Percentiles rank a stretch among this genome's conserved stretches.
phyloP scores from a whole-genome alignment of 2,888 invertebrate genomes.

The Ochropleura plecta region DNA sequence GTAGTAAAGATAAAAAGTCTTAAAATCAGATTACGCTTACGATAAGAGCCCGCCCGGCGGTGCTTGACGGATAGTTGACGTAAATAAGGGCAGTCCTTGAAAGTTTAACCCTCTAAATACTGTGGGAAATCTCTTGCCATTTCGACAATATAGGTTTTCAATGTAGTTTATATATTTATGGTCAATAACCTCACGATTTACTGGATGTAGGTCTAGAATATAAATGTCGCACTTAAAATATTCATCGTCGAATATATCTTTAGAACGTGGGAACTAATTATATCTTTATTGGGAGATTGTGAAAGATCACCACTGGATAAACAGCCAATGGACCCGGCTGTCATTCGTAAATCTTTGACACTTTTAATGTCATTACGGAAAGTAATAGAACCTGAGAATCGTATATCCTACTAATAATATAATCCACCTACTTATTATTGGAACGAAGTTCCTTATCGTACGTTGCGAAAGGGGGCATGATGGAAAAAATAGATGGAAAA shows the following conservation, averaged over 20 bases:
- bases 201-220: slow-evolving; percentile 17
- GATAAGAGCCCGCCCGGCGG: too few relatives aligned
- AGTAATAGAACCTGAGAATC: too few relatives aligned
- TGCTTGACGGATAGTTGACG: too few relatives aligned
- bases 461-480: too few relatives aligned
- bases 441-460: too few relatives aligned
- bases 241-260: slow-evolving; percentile 19
- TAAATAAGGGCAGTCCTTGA: too few relatives aligned
- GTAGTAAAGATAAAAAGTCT: too few relatives aligned
- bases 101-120: too few relatives aligned
- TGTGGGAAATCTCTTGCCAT: slow-evolving; percentile 5
- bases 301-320: background rate
- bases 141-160: slow-evolving; percentile 21
- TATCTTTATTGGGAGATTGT: slow-evolving; percentile 29
- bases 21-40: too few relatives aligned
- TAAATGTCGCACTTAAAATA: slow-evolving; percentile 52
- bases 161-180: slow-evolving; percentile 36
- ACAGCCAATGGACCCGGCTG: background rate
- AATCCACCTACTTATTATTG: too few relatives aligned
- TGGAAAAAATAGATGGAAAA: too few relatives aligned
- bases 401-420: too few relatives aligned
- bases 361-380: background rate
- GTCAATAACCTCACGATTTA: slow-evolving; percentile 39
- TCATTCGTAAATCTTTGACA: background rate
- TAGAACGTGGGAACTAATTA: slow-evolving; percentile 52